Conservation (phyloP, 2,113 vertebrate species). For the Mobula birostris region DNA sequence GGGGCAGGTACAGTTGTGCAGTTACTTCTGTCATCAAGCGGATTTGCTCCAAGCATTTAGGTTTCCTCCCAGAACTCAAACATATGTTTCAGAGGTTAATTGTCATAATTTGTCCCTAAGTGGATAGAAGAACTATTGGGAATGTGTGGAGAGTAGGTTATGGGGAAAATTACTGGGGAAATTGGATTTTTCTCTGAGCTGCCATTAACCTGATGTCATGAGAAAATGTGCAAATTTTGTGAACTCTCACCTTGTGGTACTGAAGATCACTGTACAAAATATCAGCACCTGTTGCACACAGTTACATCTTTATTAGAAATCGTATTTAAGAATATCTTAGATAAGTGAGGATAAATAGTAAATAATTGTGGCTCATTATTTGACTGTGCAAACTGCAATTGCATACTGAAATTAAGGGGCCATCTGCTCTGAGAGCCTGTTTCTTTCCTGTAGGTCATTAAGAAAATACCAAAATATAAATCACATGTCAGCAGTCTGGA, state of each 20-base stretch:
- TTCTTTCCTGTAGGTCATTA: neutral
- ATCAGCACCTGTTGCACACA: neutral
- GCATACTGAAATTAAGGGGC: slow-evolving; percentile 8
- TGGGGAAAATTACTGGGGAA: too few species aligned
- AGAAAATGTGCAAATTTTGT: neutral
- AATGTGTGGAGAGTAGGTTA: too few species aligned
- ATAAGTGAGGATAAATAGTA: neutral
- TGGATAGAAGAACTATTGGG: too few species aligned
- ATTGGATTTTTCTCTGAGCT: too few species aligned
- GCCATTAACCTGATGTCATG: too few species aligned
- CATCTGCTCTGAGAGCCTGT: slow-evolving; percentile 5
- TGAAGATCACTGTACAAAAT: neutral
- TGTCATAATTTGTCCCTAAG: too few species aligned
- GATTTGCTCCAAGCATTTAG: too few species aligned
- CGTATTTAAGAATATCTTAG: neutral
- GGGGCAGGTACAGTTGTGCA: too few species aligned
- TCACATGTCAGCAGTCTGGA: neutral
- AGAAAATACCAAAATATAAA: slow-evolving; percentile 6
- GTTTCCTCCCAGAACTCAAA: too few species aligned
- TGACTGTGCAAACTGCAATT: neutral
- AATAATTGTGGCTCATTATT: neutral
- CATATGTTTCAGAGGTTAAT: too few species aligned
- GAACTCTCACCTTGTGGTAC: neutral
- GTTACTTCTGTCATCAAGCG: too few species aligned
- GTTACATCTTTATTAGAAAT: neutral